A percentile compares a stretch with the other conserved stretches of the same genome.
These are phyloP conservation scores for Gulo gulo DNA, from an alignment of 2,113 vertebrate genomes.

Conservation along the genomic window DNA sequence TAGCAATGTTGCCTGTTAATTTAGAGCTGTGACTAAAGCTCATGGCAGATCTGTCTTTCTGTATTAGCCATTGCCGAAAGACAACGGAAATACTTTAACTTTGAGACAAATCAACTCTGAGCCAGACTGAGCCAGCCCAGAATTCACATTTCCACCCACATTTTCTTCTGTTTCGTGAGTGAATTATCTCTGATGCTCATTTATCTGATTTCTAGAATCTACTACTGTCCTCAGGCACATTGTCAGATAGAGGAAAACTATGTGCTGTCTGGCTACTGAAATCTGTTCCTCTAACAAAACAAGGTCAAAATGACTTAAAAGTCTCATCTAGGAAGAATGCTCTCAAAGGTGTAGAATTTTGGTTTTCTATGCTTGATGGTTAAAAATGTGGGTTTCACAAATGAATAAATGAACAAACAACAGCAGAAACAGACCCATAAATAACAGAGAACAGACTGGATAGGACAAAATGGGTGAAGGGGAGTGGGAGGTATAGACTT, in stretches of 20 bases:
- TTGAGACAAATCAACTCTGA: slow-evolving; percentile 16
- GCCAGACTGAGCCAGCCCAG: not conserved
- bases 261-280: not conserved
- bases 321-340: not conserved
- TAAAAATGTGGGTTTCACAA: not conserved
- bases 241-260: slow-evolving; percentile 17
- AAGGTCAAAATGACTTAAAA: slow-evolving; percentile 1
- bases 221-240: slow-evolving; percentile 22
- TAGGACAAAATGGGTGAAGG: not conserved
- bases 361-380: not conserved
- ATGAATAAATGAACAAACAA: not conserved
- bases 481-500: not conserved
- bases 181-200: slow-evolving; percentile 42
- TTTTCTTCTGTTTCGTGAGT: not conserved
- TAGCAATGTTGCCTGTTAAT: not conserved
- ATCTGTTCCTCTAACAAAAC: slow-evolving; percentile 32
- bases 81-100: not conserved
- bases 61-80: not conserved
- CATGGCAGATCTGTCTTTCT: not conserved
- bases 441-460: not conserved
- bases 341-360: slow-evolving; percentile 24
- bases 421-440: not conserved
- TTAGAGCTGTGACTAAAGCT: not conserved
- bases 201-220: slow-evolving; percentile 57
- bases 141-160: not conserved